Evolutionary conservation across 2,113 vertebrate species (phyloP), one percentile per base, ranked within the genome.

Genomic region (Columba janthina): DNA sequence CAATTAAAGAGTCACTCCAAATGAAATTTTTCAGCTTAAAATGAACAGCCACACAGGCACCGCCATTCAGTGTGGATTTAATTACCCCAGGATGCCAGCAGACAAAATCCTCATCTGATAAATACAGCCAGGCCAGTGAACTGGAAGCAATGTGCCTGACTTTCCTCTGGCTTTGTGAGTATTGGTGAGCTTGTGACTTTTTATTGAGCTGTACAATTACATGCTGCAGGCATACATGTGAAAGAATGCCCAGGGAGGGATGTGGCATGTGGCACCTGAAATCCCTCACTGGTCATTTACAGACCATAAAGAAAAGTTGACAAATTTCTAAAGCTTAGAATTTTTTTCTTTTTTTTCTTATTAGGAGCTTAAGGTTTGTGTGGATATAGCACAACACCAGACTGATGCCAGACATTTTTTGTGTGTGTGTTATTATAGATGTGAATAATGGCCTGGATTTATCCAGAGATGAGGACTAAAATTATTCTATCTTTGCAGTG

Each of bases 291-390:
- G 38, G 56, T 42, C 13, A 0, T 85, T 86, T 94, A 69, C 86
- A 81, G 91, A 92, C 82, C 74, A 53, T 82, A 82, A 94, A 91
- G 83, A 91, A 90, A 90, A 93, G 72, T 7, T 38, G 71, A 77
- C 72, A 86, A 88, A 93, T 91, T 96, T 92, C 78, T 94, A 74
- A 70, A 92, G 90, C 82, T 94, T 88, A 73, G n/a, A 53, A 15
- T 36, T 62, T 14, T 24, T 48, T 58, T 46, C 34, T n/a, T 34
- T 24, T 60, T 32, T 58, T 36, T 36, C 22, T 46, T 87, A 56
- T 69, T 40, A 91, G 18, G 5, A 32, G 36, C 20, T 94, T 88
- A 90, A 77, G 40, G 46, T 84, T 96, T 74, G 26, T 86, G 70
- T 58, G 79, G 65, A 72, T 72, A 36, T 21, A 78, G 70, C 65